Percentiles rank a stretch among this genome's conserved stretches.
Conservation (phyloP, 2,797 vertebrate species). For the Psittacula derbiana region DNA sequence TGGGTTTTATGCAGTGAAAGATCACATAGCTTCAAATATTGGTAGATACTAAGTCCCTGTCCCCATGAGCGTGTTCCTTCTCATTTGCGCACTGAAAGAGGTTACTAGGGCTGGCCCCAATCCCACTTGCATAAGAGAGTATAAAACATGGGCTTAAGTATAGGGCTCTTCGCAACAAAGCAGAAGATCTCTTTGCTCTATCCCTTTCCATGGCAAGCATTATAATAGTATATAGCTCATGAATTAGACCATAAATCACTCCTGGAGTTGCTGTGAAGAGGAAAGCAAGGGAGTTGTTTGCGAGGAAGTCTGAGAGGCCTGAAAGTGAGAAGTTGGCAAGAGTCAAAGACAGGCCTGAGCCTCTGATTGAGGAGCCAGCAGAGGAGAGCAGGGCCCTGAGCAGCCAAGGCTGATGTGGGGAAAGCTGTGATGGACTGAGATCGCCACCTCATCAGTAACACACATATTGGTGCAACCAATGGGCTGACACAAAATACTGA, state of each 20-base stretch:
- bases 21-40: background rate
- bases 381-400: background rate
- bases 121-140: fast-evolving
- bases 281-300: background rate
- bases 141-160: background rate
- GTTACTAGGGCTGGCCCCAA: background rate
- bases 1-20: background rate
- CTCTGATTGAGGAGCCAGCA: background rate
- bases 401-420: fast-evolving
- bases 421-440: background rate
- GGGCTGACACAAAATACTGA: background rate
- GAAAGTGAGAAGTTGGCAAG: background rate
- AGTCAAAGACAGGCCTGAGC: background rate
- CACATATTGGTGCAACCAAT: fast-evolving
- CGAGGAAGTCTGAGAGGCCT: background rate
- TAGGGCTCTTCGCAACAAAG: background rate
- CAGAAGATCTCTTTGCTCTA: background rate
- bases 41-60: background rate
- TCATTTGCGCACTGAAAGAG: background rate
- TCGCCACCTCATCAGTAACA: fast-evolving
- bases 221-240: background rate
- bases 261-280: background rate
- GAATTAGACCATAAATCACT: background rate
- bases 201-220: background rate
- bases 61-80: background rate